Base-by-base conservation (phyloP, 2,113 vertebrate species). In the Gymnocephalus cernua region DNA sequence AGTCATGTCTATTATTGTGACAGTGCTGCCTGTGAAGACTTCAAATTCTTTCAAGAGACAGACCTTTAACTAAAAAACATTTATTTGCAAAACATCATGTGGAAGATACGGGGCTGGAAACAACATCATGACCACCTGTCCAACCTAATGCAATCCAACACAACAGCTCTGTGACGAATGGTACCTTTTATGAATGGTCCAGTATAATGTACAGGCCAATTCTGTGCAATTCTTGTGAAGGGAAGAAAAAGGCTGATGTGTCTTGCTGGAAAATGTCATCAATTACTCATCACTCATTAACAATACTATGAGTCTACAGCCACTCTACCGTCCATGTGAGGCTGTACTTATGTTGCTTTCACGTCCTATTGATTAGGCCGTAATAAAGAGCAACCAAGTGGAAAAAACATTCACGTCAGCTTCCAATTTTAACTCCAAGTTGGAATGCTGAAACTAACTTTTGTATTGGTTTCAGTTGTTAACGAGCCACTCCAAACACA, bases 1-100 rank as follows among this genome's bases (percentile, higher is more conserved):
- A 44, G 76, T 78, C 69, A 54, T 48, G 35, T 58, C 68, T 64
- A 74, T 77, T 80, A 64, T 48, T 53, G 41, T 78, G 64, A 82
- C 65, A 56, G 41, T 41, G 64, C 58, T 35, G 47, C 12, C 32
- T 63, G 38, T 27, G 45, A 65, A 12, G 25, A 65, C 45, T 35
- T 67, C 0, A 44, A 11, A 63, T 44, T 62, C 6, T 78, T 86
- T 71, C 19, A 67, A 27, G 25, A 64, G 44, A 68, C 23, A 63
- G 15, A 45, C 62, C 32, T 85, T 70, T 53, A 51, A 71, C 61
- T 58, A 41, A 56, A 85, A 67, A 67, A 48, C 47, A n/a, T 18
- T 67, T 67, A 25, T 73, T 61, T 59, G 38, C 25, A 38, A 62
- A 72, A 67, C 25, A 69, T n/a, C 38, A 75, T 27, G 25, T 53